These are phyloP conservation scores for Luehdorfia chinensis DNA, from an alignment of 1,140 invertebrate genomes.

Conservation along the genomic window DNA sequence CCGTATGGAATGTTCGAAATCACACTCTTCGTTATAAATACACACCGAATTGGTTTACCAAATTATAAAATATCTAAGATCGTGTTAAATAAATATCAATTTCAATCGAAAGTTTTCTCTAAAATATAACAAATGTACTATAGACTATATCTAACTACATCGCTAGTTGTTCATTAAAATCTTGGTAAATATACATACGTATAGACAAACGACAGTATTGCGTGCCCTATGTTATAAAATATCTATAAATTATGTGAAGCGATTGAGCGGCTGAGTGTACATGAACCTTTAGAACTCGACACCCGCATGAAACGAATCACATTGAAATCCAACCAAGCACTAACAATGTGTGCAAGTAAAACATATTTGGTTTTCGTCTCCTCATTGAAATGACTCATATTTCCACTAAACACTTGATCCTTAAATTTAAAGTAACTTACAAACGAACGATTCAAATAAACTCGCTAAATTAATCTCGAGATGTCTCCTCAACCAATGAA, in stretches of 20 bases:
- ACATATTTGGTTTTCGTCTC: constrained; percentile 13
- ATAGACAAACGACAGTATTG: constrained; percentile 24
- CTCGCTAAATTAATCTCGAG: constrained; percentile 12
- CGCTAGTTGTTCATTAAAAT: constrained; percentile 47
- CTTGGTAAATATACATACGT: constrained; percentile 48
- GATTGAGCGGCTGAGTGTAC: neutral
- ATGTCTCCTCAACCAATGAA: constrained; percentile 6
- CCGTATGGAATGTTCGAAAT: constrained; percentile 71
- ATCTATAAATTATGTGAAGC: neutral
- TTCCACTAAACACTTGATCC: neutral
- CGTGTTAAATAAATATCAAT: constrained; percentile 61
- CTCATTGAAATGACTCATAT: neutral
- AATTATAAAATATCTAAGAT: constrained; percentile 48
- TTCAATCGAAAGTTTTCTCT: constrained; percentile 38
- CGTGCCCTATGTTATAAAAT: constrained; percentile 2
- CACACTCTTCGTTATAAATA: constrained; percentile 60
- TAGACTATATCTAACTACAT: constrained; percentile 43
- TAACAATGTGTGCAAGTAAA: constrained; percentile 7
- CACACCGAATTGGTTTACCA: constrained; percentile 47
- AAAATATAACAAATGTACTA: constrained; percentile 41
- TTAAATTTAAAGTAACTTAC: neutral
- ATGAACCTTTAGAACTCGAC: constrained; percentile 1
- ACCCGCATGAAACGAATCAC: constrained; percentile 4
- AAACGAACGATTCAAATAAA: constrained; percentile 7
- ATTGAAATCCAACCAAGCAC: neutral